phyloP scores from a whole-genome alignment of 1,140 invertebrate genomes.

The Euura saliciscinereae region DNA sequence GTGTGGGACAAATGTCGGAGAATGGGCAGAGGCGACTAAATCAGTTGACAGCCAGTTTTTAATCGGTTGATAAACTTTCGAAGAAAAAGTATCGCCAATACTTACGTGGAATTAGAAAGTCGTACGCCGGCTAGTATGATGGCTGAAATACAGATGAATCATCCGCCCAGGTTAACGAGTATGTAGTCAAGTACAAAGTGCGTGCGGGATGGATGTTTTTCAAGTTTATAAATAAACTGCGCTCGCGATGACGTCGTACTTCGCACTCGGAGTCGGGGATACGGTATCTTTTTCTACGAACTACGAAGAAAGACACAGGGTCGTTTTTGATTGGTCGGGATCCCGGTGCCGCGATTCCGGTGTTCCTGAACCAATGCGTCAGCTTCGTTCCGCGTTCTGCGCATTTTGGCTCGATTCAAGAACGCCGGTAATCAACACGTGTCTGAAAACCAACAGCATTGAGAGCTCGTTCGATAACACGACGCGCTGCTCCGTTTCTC shows the following conservation, averaged over 20 bases:
- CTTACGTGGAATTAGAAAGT: neutral
- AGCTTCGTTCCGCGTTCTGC: neutral
- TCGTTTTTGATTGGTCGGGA: neutral
- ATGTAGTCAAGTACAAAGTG: neutral
- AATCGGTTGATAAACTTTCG: neutral
- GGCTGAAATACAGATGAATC: neutral
- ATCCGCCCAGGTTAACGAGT: neutral
- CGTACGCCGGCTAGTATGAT: neutral
- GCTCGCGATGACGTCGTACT: neutral
- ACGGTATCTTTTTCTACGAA: neutral
- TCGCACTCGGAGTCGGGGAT: neutral
- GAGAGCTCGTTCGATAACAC: too few species aligned
- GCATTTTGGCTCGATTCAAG: neutral
- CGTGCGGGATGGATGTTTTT: neutral
- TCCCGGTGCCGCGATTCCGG: neutral
- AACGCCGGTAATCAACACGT: neutral
- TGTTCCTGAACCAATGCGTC: neutral
- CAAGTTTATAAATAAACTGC: slow-evolving; percentile 2
- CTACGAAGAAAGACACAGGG: neutral
- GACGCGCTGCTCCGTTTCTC: too few species aligned
- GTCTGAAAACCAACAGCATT: too few species aligned
- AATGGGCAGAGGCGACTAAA: neutral
- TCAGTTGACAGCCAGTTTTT: neutral
- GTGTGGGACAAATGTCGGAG: too few species aligned
- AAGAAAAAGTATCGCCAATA: neutral